These are phyloP conservation scores for Apeira syringaria DNA, from an alignment of 2,888 invertebrate genomes.

Conservation along the genomic window DNA sequence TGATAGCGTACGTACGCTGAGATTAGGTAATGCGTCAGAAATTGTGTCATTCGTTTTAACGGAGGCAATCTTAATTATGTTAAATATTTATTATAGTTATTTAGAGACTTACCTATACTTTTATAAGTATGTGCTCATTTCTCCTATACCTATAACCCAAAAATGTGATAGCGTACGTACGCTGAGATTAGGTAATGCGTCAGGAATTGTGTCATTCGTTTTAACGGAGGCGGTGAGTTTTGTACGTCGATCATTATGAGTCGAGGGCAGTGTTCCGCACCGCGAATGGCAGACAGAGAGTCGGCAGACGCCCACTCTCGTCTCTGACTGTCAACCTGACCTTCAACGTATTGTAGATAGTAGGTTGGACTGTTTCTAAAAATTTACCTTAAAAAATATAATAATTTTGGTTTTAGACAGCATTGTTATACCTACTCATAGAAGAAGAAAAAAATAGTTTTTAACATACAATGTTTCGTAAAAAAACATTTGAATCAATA, in stretches of 20 bases:
- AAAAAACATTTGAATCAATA: not conserved
- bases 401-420: too few relatives aligned
- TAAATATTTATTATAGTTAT: too few relatives aligned
- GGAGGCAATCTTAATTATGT: too few relatives aligned
- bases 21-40: constrained; percentile 75
- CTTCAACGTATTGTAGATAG: too few relatives aligned
- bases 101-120: too few relatives aligned
- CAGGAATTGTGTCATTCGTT: constrained; percentile 78
- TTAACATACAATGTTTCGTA: not conserved
- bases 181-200: constrained; percentile 70
- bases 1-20: constrained; percentile 55
- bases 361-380: too few relatives aligned
- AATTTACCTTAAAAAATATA: too few relatives aligned
- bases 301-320: constrained; percentile 56
- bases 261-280: constrained; percentile 65
- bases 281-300: constrained; percentile 58
- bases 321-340: too few relatives aligned
- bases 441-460: too few relatives aligned
- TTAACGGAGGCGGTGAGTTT: constrained; percentile 71
- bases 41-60: constrained; percentile 76
- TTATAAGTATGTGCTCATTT: too few relatives aligned
- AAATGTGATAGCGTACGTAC: constrained; percentile 56
- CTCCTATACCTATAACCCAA: constrained; percentile 46
- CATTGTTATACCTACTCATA: too few relatives aligned
- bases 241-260: constrained; percentile 63